phyloP scores from a whole-genome alignment of 2,113 vertebrate species.

The Eurystomus gularis region DNA sequence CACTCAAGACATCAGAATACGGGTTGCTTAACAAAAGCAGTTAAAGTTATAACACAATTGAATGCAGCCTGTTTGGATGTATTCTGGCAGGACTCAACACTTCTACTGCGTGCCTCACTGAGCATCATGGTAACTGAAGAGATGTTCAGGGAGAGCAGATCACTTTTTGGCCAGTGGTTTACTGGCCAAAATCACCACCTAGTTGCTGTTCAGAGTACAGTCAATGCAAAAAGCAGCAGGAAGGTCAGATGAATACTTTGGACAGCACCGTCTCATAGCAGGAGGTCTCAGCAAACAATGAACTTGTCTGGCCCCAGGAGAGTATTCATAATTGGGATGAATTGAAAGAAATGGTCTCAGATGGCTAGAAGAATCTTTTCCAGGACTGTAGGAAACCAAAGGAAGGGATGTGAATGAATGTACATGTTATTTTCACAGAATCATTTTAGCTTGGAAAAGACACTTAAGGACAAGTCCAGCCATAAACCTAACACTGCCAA shows the following conservation, averaged over 20 bases:
- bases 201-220: neutral
- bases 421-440: neutral
- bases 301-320: neutral
- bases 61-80: neutral
- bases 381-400: neutral
- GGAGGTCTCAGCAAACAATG: neutral
- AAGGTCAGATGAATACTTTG: neutral
- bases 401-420: fast-evolving
- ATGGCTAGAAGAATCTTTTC: neutral
- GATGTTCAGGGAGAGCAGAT: neutral
- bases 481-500: neutral
- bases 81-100: neutral
- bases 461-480: neutral
- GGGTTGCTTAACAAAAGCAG: neutral
- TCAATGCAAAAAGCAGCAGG: neutral
- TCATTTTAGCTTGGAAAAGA: neutral
- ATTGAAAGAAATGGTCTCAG: neutral
- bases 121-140: neutral
- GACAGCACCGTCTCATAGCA: neutral
- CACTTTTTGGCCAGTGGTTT: neutral
- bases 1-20: neutral
- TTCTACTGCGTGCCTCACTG: neutral
- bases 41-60: neutral
- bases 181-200: neutral
- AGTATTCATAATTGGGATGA: neutral